Conservation (phyloP, 2,113 vertebrate genomes). For the Glaucomys volans region DNA sequence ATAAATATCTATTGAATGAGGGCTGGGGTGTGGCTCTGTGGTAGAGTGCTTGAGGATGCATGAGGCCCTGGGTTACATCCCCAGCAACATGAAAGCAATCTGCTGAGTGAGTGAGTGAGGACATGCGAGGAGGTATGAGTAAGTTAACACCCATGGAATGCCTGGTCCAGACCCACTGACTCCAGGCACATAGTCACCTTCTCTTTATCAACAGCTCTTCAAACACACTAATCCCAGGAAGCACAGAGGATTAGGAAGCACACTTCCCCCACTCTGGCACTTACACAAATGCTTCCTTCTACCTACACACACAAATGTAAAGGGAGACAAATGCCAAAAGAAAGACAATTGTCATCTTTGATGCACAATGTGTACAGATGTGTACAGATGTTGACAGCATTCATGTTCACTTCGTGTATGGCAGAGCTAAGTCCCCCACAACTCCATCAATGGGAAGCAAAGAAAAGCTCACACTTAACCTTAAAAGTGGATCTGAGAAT, state of each 20-base stretch:
- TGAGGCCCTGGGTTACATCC: not conserved
- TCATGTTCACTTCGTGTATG: not conserved
- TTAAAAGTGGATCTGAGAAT: slow-evolving; percentile 64
- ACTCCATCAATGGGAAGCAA: slow-evolving; percentile 51
- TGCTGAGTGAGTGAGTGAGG: slow-evolving; percentile 13
- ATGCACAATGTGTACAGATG: not conserved
- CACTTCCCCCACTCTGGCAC: not conserved
- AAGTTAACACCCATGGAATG: slow-evolving; percentile 6
- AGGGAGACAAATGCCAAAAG: not conserved
- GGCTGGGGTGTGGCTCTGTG: not conserved
- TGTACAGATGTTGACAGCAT: not conserved
- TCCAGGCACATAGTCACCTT: not conserved
- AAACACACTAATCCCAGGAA: slow-evolving; percentile 18
- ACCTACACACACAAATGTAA: slow-evolving; percentile 19
- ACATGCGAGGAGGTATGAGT: not conserved
- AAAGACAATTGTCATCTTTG: not conserved
- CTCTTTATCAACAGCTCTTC: not conserved
- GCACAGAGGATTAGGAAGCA: not conserved
- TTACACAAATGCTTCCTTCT: slow-evolving; percentile 41
- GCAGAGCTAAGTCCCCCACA: slow-evolving; percentile 50
- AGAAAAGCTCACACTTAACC: slow-evolving; percentile 68
- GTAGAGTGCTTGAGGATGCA: not conserved
- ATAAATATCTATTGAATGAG: slow-evolving; percentile 6
- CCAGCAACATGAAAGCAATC: not conserved
- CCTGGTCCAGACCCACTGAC: not conserved